Conservation (phyloP, 92 coral and sea anemone species). For the Pocillopora grandis region DNA sequence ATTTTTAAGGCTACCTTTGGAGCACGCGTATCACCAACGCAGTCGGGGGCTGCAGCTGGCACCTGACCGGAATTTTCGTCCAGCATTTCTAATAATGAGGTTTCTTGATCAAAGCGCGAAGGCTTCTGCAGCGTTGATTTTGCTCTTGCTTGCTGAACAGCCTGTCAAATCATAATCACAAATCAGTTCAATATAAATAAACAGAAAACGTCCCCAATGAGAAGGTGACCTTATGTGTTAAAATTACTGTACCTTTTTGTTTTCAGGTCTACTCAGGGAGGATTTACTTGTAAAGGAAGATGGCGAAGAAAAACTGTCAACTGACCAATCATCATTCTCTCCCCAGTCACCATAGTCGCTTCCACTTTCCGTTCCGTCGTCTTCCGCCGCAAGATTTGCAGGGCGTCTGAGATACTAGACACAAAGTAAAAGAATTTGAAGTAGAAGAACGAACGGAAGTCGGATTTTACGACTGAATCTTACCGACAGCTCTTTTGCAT, state of each 20-base stretch:
- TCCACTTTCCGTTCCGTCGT: conserved; percentile 77
- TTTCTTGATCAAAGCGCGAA: conserved; percentile 16
- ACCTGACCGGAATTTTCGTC: conserved; percentile 6
- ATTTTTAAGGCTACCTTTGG: conserved; percentile 12
- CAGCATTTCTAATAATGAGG: conserved; percentile 9
- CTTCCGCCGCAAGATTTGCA: conserved; percentile 17
- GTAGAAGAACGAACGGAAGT: neutral
- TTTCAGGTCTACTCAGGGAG: conserved; percentile 36
- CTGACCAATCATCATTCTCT: conserved; percentile 90
- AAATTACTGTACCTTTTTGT: conserved; percentile 37
- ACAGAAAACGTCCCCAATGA: neutral
- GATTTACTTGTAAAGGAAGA: conserved; percentile 23
- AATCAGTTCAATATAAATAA: neutral
- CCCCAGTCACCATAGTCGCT: conserved; percentile 98
- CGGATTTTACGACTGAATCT: neutral
- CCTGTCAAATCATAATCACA: neutral
- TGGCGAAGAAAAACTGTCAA: conserved; percentile 31
- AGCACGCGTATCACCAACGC: conserved; percentile 15
- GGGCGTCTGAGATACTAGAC: conserved; percentile 32
- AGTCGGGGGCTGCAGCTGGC: neutral
- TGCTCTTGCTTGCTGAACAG: conserved; percentile 13
- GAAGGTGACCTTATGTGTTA: neutral
- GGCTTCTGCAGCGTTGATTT: neutral
- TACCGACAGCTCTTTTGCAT: conserved; percentile 25
- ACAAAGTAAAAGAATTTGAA: neutral